Base-by-base conservation (phyloP, 1,140 invertebrate species). In the Conus betulinus region DNA sequence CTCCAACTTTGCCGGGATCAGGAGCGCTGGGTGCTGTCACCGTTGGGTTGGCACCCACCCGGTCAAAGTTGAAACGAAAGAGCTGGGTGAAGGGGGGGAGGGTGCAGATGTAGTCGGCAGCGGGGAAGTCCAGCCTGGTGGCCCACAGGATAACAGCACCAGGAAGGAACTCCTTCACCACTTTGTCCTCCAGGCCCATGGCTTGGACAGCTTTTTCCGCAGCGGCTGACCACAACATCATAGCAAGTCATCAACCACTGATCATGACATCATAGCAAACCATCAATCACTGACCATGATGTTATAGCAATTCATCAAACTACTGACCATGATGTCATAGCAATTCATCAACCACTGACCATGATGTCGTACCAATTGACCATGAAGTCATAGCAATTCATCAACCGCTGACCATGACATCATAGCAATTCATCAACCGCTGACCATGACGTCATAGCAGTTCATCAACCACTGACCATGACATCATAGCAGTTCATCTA, bases 41-140 rank as follows among this genome's bases (percentile, higher is more conserved):
- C 67, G 25, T 55, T 17, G 20, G n/a, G 11, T 13, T 67, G 27
- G 20, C n/a, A 3, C 20, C 74, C 52, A 6, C 15, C 20, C 60
- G 51, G 6, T 86, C 88, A 79, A 86, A 63, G 74, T 60, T 85
- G 83, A 86, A 71, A 0, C 53, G 27, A 79, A 90, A 90, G 8
- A 90, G 83, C 55, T 86, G 84, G 23, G 71, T 74, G 76, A 85
- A 90, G 63, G 89, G 87, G 8, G 67, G 84, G 52, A 85, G 52
- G 15, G 87, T 74, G 52, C 71, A 67, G 71, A 90, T 85, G 55
- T 82, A 90, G 79, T 90, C 87, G 8, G 51, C 55, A 6, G 76
- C 74, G 15, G 53, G 82, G 25, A 53, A 87, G 25, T 87, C 51
- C 53, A 89, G 85, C 3, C 20, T n/a, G 13, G 51, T 39, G 17